These are phyloP conservation scores for Microcaecilia unicolor DNA, from an alignment of 2,797 vertebrate genomes.

Conservation along the genomic window DNA sequence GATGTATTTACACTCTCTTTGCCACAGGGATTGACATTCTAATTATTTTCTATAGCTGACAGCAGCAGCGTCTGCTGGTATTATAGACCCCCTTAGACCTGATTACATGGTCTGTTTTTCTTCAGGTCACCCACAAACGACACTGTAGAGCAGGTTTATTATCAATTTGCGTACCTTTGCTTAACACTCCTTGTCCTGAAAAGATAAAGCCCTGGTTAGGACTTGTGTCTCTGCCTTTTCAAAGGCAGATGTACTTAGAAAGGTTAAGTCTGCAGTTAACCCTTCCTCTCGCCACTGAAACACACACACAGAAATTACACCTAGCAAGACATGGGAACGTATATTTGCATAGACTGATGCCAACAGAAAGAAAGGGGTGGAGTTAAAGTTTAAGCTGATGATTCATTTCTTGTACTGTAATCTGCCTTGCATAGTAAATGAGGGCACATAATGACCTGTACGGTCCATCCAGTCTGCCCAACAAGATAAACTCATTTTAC, in stretches of 20 bases:
- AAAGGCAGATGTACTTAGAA: slow-evolving; percentile 38
- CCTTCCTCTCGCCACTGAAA: too few relatives aligned
- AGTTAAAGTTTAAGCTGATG: too few relatives aligned
- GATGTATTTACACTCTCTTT: slow-evolving; percentile 63
- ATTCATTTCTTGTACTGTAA: too few relatives aligned
- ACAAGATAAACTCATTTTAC: too few relatives aligned
- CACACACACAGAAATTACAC: too few relatives aligned
- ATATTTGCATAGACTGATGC: too few relatives aligned
- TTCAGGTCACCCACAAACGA: slow-evolving; percentile 50
- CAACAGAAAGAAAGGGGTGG: too few relatives aligned
- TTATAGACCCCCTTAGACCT: slow-evolving; percentile 49
- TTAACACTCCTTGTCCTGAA: slow-evolving; percentile 29
- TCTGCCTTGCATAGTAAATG: too few relatives aligned
- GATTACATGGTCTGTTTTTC: slow-evolving; percentile 57
- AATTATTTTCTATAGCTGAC: slow-evolving; percentile 64
- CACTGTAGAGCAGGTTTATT: slow-evolving; percentile 45
- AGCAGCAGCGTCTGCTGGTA: slow-evolving; percentile 53
- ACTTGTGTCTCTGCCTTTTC: slow-evolving; percentile 5
- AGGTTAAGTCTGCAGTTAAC: slow-evolving; percentile 17
- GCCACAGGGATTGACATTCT: slow-evolving; percentile 60
- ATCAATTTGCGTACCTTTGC: slow-evolving; percentile 46
- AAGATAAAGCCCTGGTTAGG: slow-evolving; percentile 36
- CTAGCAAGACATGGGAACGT: too few relatives aligned
- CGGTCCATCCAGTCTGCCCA: too few relatives aligned
- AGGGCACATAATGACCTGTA: too few relatives aligned